These are phyloP conservation scores for Oligia strigilis DNA, from an alignment of 2,888 invertebrate genomes.

Conservation along the genomic window DNA sequence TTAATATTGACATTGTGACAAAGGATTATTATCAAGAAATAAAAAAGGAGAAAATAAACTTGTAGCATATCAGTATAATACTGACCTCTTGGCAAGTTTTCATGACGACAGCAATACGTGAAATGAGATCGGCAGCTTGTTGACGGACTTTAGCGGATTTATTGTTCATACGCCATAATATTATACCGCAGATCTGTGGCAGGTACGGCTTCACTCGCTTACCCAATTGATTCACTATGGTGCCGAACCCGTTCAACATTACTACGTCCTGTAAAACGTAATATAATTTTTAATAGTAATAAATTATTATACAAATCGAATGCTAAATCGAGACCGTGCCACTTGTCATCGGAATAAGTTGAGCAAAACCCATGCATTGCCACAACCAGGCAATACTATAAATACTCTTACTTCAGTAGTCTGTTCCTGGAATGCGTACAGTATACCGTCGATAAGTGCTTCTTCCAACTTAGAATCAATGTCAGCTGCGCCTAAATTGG, in stretches of 20 bases:
- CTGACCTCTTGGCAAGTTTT: conserved; percentile 98
- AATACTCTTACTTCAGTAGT: conserved; percentile 95
- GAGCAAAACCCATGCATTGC: background rate
- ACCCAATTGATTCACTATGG: conserved; percentile 99
- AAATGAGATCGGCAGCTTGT: conserved; percentile 99
- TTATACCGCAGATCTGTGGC: conserved; percentile 99
- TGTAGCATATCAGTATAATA: background rate
- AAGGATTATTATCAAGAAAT: background rate
- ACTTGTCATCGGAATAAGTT: background rate
- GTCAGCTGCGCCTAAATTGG: conserved; percentile 98
- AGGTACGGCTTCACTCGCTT: conserved; percentile 99
- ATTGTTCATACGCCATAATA: conserved; percentile 99
- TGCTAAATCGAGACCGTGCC: background rate
- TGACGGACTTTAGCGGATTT: conserved; percentile 99
- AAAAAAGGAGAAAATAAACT: background rate
- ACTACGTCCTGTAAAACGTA: conserved; percentile 95
- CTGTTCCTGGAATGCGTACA: conserved; percentile 99
- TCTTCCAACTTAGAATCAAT: conserved; percentile 99
- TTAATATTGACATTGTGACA: background rate
- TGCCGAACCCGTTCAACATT: conserved; percentile 99
- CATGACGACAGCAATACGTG: conserved; percentile 99
- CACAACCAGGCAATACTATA: background rate
- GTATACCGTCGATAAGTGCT: conserved; percentile 99
- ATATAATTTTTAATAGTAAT: background rate
- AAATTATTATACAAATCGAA: background rate